A percentile compares a stretch with the other conserved stretches of the same genome.
These are phyloP conservation scores for Corbicula japonica DNA, from an alignment of 2,888 invertebrate species.

Conservation along the genomic window DNA sequence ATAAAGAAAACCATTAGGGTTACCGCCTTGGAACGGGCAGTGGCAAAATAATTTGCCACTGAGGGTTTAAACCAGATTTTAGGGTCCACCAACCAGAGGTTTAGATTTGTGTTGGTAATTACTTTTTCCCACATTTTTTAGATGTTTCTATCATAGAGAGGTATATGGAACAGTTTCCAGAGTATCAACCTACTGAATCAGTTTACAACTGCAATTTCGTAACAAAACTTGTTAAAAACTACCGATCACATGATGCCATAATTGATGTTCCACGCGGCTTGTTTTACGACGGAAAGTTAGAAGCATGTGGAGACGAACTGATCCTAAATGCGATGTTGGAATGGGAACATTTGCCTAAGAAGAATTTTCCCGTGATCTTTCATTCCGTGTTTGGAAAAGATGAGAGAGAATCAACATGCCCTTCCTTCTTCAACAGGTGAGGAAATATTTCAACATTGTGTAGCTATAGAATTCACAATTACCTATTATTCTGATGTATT, in stretches of 20 bases:
- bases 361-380: conserved; percentile 82
- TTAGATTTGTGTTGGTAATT: no score
- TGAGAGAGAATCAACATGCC: conserved; percentile 67
- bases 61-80: no score
- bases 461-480: neutral
- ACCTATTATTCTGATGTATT: no score
- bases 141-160: conserved; percentile 92
- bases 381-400: conserved; percentile 81
- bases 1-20: no score
- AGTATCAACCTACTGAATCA: conserved; percentile 19
- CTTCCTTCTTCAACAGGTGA: conserved; percentile 74
- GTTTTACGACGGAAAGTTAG: conserved; percentile 94
- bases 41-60: no score
- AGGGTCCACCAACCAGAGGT: no score
- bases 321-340: conserved; percentile 33
- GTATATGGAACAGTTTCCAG: conserved; percentile 86
- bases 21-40: no score
- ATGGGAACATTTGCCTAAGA: conserved; percentile 75
- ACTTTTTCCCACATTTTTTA: no score
- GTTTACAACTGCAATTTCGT: conserved; percentile 85
- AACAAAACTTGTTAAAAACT: conserved; percentile 94
- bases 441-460: conserved; percentile 1
- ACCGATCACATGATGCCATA: conserved; percentile 93
- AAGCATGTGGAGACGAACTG: conserved; percentile 81
- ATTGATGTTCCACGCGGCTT: conserved; percentile 92